Evolutionary conservation across 2,888 invertebrate genomes (phyloP).

Genomic region (Griposia aprilina): DNA sequence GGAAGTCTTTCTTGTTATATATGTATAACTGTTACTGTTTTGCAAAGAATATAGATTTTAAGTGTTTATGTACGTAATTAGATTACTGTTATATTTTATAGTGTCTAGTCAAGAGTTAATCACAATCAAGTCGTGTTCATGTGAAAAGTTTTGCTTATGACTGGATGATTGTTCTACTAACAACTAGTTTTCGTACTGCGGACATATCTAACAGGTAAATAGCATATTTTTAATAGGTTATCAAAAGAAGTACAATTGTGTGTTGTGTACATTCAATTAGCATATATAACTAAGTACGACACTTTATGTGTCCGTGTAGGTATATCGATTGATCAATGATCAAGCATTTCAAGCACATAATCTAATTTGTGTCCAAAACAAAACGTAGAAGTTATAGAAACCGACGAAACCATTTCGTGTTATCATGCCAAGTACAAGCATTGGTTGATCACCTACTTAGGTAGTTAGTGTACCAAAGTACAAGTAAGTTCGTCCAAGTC

Average conservation of each 20-base stretch:
- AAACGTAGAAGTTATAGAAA: neutral
- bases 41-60: conserved; percentile 55
- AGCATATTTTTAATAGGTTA: conserved; percentile 17
- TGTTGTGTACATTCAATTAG: conserved; percentile 22
- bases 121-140: conserved; percentile 50
- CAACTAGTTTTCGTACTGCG: conserved; percentile 33
- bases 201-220: conserved; percentile 31
- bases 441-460: neutral
- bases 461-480: neutral
- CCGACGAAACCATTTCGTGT: conserved; percentile 5
- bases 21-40: conserved; percentile 51
- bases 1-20: conserved; percentile 47
- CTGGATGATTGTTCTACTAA: conserved; percentile 60
- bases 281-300: conserved; percentile 30
- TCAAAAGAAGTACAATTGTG: conserved; percentile 45
- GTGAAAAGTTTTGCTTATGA: conserved; percentile 56
- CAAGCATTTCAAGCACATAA: neutral
- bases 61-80: conserved; percentile 57
- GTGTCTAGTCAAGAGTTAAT: conserved; percentile 65
- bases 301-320: neutral
- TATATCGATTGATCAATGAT: neutral
- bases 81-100: conserved; percentile 53
- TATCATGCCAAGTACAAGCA: neutral
- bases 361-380: conserved; percentile 14
- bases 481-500: neutral